These are phyloP conservation scores for Brienomyrus longianalis DNA, from an alignment of 2,113 vertebrate species.

Conservation along the genomic window DNA sequence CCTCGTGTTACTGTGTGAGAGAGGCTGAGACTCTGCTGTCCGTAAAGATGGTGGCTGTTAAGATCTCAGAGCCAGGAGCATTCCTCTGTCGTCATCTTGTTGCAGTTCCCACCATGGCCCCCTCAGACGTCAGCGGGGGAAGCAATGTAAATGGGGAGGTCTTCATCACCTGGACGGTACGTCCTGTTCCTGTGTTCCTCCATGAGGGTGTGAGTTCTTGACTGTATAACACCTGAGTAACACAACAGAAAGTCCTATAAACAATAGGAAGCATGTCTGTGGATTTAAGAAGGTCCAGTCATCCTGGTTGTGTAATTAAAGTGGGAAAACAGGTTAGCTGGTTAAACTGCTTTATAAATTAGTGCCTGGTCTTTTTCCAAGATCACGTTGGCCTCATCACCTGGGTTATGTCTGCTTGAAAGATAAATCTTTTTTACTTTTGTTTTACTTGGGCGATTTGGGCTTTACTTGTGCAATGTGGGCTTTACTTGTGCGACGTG, in stretches of 20 bases:
- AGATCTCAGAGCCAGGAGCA: neutral
- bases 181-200: conserved; percentile 30
- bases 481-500: too few relatives aligned
- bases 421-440: neutral
- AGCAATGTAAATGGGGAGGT: conserved; percentile 84
- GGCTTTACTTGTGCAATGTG: too few relatives aligned
- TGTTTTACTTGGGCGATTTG: too few relatives aligned
- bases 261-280: neutral
- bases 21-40: neutral
- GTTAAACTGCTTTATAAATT: neutral
- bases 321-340: neutral
- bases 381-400: neutral
- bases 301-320: neutral
- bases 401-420: neutral
- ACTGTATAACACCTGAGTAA: neutral
- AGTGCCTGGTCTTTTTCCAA: neutral
- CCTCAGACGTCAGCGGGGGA: conserved; percentile 80
- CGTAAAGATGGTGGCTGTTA: neutral
- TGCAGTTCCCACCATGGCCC: conserved; percentile 81
- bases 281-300: neutral
- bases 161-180: conserved; percentile 88
- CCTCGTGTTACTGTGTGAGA: neutral
- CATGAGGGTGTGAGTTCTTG: neutral
- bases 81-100: conserved; percentile 31
- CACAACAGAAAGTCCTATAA: neutral